Percentiles rank a stretch among this genome's conserved stretches.
phyloP scores from a whole-genome alignment of 1,140 invertebrate genomes.

The Apocrypta bakeri region DNA sequence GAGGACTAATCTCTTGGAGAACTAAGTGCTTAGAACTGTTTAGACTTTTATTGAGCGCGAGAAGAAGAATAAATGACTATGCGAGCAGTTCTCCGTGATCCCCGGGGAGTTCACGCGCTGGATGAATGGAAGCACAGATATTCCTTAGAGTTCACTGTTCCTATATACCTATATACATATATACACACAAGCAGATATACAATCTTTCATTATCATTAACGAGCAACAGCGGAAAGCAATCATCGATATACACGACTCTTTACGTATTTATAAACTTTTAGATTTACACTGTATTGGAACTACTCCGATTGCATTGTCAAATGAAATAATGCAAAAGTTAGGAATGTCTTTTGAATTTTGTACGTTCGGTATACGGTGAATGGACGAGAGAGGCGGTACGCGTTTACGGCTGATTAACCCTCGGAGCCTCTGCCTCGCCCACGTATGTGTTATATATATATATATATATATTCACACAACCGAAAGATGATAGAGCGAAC shows the following conservation, averaged over 20 bases:
- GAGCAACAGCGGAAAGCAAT: slow-evolving; percentile 16
- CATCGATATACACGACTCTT: background rate
- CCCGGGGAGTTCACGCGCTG: background rate
- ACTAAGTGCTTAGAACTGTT: slow-evolving; percentile 37
- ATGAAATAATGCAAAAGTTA: background rate
- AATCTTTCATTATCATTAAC: slow-evolving; percentile 38
- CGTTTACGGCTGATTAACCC: slow-evolving; percentile 59
- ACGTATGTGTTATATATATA: too few species aligned
- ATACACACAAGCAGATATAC: too few species aligned
- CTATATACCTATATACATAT: too few species aligned
- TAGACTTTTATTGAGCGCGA: slow-evolving; percentile 37
- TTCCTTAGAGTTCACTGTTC: slow-evolving; percentile 8
- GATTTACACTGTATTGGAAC: background rate
- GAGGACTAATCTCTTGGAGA: background rate
- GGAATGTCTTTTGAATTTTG: too few species aligned
- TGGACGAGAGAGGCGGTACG: slow-evolving; percentile 50
- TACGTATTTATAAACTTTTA: background rate
- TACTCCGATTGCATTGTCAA: slow-evolving; percentile 13
- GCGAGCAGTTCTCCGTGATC: background rate
- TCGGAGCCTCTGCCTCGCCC: too few species aligned
- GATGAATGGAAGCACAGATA: slow-evolving; percentile 28
- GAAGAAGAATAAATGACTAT: slow-evolving; percentile 23
- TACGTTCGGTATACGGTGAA: too few species aligned
- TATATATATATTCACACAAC: too few species aligned
- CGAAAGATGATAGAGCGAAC: background rate